Percentiles rank a stretch among this genome's conserved stretches.
Conservation (phyloP, 2,888 invertebrate species). For the Seira ritae region DNA sequence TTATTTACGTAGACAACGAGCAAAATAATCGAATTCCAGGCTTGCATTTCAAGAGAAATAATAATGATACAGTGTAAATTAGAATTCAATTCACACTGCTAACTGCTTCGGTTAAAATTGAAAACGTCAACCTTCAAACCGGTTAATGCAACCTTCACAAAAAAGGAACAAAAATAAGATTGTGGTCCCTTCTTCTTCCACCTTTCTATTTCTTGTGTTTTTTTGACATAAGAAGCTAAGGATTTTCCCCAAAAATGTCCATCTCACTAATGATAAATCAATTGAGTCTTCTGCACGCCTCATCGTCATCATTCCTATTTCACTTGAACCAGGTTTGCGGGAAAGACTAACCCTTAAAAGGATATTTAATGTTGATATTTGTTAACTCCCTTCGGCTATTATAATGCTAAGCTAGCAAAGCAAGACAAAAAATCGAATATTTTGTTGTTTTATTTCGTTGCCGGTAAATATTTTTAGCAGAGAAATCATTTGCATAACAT, state of each 20-base stretch:
- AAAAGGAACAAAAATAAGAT: not conserved
- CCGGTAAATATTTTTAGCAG: too few relatives aligned
- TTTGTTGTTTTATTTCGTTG: too few relatives aligned
- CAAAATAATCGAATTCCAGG: not conserved
- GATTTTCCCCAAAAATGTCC: too few relatives aligned
- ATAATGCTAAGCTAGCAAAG: too few relatives aligned
- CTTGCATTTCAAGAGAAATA: not conserved
- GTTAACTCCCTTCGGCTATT: not conserved
- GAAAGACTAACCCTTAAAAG: not conserved
- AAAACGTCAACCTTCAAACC: slow-evolving; percentile 62
- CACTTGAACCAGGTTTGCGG: not conserved
- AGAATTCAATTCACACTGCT: not conserved
- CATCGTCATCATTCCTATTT: too few relatives aligned
- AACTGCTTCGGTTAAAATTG: not conserved
- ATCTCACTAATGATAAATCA: too few relatives aligned
- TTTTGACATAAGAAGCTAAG: too few relatives aligned
- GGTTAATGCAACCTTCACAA: slow-evolving; percentile 63
- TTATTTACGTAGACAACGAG: not conserved
- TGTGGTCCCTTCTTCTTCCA: not conserved
- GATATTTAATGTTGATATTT: not conserved
- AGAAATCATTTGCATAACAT: not conserved
- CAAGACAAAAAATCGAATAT: too few relatives aligned
- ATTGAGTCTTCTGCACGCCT: too few relatives aligned
- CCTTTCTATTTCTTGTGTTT: too few relatives aligned
- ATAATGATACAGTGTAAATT: too few relatives aligned